phyloP scores from a whole-genome alignment of 2,113 vertebrate genomes.

The Etheostoma spectabile region DNA sequence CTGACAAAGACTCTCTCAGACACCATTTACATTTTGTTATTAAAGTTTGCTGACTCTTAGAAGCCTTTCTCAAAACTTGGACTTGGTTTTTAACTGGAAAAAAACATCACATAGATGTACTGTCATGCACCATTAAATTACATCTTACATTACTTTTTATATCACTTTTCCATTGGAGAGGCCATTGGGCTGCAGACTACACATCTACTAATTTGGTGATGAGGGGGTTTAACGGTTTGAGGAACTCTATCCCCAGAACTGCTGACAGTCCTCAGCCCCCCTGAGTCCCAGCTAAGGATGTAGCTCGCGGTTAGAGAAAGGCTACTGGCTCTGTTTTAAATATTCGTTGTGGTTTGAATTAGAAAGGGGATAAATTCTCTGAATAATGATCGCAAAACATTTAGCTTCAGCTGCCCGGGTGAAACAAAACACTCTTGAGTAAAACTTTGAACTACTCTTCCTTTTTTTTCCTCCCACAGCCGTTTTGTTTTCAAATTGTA shows the following conservation, averaged over 20 bases:
- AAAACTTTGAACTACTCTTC: slow-evolving; percentile 72
- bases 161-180: slow-evolving; percentile 40
- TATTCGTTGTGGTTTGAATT: slow-evolving; percentile 77
- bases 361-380: slow-evolving; percentile 77
- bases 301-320: slow-evolving; percentile 58
- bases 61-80: background rate
- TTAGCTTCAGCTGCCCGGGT: slow-evolving; percentile 71
- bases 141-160: slow-evolving; percentile 27
- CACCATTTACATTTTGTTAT: slow-evolving; percentile 44
- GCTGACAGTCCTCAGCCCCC: slow-evolving; percentile 73
- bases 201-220: slow-evolving; percentile 78
- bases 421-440: slow-evolving; percentile 78
- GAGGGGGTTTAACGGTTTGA: slow-evolving; percentile 75
- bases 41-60: slow-evolving; percentile 44
- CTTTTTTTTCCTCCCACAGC: slow-evolving; percentile 21
- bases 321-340: slow-evolving; percentile 72
- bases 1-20: slow-evolving; percentile 37
- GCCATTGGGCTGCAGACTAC: slow-evolving; percentile 49
- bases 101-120: background rate
- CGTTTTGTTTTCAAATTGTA: slow-evolving; percentile 76
- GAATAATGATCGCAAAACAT: slow-evolving; percentile 82
- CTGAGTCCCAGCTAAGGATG: slow-evolving; percentile 53
- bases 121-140: slow-evolving; percentile 25
- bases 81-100: slow-evolving; percentile 7
- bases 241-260: slow-evolving; percentile 68